Evolutionary conservation across 2,797 vertebrate genomes (phyloP), one percentile per base, ranked within the genome.

Genomic region (Setipinna tenuifilis): DNA sequence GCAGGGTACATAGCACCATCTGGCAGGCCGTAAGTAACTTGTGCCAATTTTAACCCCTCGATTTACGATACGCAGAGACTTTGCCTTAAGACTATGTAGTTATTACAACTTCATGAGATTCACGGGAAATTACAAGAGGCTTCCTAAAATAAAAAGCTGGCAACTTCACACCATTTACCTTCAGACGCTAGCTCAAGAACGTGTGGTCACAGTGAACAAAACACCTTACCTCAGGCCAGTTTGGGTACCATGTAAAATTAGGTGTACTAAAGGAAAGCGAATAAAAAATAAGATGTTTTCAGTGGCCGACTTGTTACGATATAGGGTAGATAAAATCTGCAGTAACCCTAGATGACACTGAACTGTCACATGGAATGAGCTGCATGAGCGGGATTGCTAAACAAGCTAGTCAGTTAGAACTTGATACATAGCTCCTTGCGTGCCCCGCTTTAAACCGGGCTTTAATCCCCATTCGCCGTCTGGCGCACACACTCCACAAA

Each of bases 381-480:
- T 31, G 11, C 28, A 71, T 16, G 35, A 41, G 35, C 5, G 31
- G 14, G 71, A 59, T 59, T 19, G 71, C 31, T 44, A 7, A 44
- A 31, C 31, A 17, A 78, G 19, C 71, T 78, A 78, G 31, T 19
- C 17, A 19, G 71, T 21, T 71, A n/a, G 71, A 78, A 78, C 35
- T 44, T 78, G 71, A 78, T 35, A 21, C 71, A n/a, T 28, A 71
- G 65, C 28, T 31, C 28, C 12, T 12, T 81, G 89, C 71, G 75
- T 88, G 54, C 2, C 21, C 78, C 28, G 0, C 14, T 14, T n/a
- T 75, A 3, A 61, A 23, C 35, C 71, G 54, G 35, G 44, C 44
- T 11, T 31, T 85, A 68, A 82, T 82, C 84, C 62, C 78, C n/a
- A 41, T 82, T 85, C 78, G 65, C 84, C 78, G 81, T 85, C 41